These are phyloP conservation scores for Crotalus tigris DNA, from an alignment of 2,113 vertebrate genomes.

Conservation along the genomic window DNA sequence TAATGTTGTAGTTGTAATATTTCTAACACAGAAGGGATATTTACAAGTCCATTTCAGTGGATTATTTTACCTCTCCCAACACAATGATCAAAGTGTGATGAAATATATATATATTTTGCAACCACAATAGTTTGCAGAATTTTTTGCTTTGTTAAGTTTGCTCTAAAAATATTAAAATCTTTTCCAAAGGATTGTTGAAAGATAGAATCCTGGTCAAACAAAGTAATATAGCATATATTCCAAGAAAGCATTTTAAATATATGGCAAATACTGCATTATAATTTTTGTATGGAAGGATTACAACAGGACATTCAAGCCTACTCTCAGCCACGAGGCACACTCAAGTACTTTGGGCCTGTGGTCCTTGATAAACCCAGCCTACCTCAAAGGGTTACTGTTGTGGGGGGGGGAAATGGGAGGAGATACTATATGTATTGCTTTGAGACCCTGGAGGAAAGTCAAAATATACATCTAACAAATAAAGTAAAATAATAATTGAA, in stretches of 20 bases:
- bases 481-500: neutral
- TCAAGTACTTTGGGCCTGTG: neutral
- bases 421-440: neutral
- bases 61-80: neutral
- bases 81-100: neutral
- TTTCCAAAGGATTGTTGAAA: neutral
- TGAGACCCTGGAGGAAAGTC: neutral
- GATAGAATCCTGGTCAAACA: neutral
- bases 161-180: neutral
- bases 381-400: neutral
- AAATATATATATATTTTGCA: neutral
- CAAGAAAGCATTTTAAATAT: neutral
- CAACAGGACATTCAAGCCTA: neutral
- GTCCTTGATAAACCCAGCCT: neutral
- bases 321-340: neutral
- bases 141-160: neutral
- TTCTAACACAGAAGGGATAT: constrained; percentile 37
- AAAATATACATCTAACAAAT: neutral
- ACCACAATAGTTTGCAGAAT: neutral
- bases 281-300: neutral
- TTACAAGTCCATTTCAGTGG: neutral
- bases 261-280: neutral
- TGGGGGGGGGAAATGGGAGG: neutral
- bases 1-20: constrained; percentile 7
- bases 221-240: neutral